Evolutionary conservation across 2,113 vertebrate genomes (phyloP).

Genomic region (Phyllopteryx taeniolatus): DNA sequence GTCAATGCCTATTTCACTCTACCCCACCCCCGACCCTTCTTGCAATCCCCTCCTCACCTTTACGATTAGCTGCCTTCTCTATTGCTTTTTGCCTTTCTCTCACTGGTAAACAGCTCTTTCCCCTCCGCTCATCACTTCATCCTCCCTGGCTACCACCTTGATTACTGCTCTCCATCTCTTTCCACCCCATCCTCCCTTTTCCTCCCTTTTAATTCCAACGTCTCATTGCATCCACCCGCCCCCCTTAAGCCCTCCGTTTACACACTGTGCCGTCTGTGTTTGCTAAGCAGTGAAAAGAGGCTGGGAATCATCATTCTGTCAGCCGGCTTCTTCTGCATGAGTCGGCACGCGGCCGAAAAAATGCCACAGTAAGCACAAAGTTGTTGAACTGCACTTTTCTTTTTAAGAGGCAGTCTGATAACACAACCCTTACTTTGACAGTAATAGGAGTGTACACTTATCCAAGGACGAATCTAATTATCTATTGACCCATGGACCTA

Average conservation of each 20-base stretch:
- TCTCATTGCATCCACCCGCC: slow-evolving; percentile 48
- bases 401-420: slow-evolving; percentile 49
- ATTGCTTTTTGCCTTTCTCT: slow-evolving; percentile 45
- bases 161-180: slow-evolving; percentile 45
- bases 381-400: slow-evolving; percentile 46
- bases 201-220: slow-evolving; percentile 55
- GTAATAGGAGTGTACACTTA: background rate
- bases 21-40: slow-evolving; percentile 31
- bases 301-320: slow-evolving; percentile 62
- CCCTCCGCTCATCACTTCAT: slow-evolving; percentile 38
- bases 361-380: slow-evolving; percentile 56
- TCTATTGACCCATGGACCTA: background rate
- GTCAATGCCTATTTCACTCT: slow-evolving; percentile 65
- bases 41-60: slow-evolving; percentile 46
- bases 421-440: background rate
- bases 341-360: slow-evolving; percentile 52
- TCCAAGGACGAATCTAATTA: background rate
- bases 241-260: slow-evolving; percentile 51
- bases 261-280: slow-evolving; percentile 63
- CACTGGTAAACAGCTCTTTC: slow-evolving; percentile 58
- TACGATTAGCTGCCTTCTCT: slow-evolving; percentile 57
- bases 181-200: slow-evolving; percentile 17
- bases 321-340: slow-evolving; percentile 60
- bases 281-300: slow-evolving; percentile 49
- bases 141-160: slow-evolving; percentile 40